phyloP scores from a whole-genome alignment of 2,888 invertebrate genomes.

The Amitus sp. region DNA sequence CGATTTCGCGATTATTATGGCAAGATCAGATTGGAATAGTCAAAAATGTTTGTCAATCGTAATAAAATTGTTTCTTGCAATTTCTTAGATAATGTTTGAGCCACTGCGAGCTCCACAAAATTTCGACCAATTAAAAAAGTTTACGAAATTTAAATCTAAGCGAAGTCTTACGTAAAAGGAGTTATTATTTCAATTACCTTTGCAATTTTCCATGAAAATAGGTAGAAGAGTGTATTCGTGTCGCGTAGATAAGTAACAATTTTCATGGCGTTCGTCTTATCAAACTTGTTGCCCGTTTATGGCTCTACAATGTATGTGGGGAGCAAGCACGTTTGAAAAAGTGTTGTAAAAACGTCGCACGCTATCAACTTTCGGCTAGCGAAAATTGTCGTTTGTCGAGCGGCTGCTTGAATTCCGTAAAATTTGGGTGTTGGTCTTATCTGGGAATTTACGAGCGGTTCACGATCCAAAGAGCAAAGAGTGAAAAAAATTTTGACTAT shows the following conservation, averaged over 20 bases:
- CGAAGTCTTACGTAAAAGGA: neutral
- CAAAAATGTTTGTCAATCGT: too few species aligned
- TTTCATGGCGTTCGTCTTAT: neutral
- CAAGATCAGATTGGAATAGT: too few species aligned
- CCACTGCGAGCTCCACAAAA: too few species aligned
- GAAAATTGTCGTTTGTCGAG: neutral
- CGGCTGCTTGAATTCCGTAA: neutral
- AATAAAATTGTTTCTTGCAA: neutral
- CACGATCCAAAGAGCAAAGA: neutral
- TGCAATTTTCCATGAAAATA: neutral
- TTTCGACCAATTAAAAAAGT: too few species aligned
- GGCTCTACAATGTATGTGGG: too few species aligned
- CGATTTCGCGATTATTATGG: too few species aligned
- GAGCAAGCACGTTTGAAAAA: too few species aligned
- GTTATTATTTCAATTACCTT: neutral
- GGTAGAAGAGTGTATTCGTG: neutral
- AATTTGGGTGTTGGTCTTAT: neutral
- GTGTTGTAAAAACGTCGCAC: too few species aligned
- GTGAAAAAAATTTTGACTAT: too few species aligned
- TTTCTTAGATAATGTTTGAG: neutral
- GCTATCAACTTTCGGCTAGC: neutral
- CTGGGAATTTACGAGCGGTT: slow-evolving; percentile 3
- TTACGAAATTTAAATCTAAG: too few species aligned
- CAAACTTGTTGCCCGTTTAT: too few species aligned
- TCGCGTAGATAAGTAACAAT: neutral